Evolutionary conservation across 2,113 vertebrate genomes (phyloP).

Genomic region (Phylloscopus trochiloides): DNA sequence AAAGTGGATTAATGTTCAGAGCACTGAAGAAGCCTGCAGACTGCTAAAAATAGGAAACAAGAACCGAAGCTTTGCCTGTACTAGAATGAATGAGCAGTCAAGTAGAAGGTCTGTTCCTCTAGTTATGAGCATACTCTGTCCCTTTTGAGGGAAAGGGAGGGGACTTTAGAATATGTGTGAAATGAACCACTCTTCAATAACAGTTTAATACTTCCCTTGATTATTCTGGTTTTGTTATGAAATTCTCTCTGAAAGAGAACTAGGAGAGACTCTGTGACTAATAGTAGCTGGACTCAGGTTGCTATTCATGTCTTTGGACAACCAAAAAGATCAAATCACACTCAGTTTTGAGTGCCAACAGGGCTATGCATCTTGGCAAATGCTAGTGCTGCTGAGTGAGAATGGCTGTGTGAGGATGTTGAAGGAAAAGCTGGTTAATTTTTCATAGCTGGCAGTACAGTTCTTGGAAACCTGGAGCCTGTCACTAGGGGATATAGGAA

Average conservation of each 20-base stretch:
- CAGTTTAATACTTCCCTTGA: neutral
- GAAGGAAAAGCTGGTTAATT: neutral
- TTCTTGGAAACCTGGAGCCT: neutral
- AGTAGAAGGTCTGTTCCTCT: constrained; percentile 83
- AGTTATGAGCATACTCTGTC: neutral
- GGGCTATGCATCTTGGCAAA: neutral
- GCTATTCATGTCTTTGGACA: neutral
- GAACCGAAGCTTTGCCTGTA: constrained; percentile 85
- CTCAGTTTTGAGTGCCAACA: neutral
- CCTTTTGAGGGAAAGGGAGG: neutral
- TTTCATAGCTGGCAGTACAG: neutral
- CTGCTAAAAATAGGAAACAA: constrained; percentile 85
- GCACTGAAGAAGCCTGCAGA: constrained; percentile 78
- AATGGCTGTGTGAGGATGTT: neutral
- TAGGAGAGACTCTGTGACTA: neutral
- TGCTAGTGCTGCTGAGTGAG: neutral
- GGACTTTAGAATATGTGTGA: neutral
- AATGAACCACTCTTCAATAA: neutral
- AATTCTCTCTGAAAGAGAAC: neutral
- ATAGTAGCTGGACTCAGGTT: neutral
- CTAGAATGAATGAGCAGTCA: constrained; percentile 88
- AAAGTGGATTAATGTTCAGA: constrained; percentile 84
- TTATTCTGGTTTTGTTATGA: neutral
- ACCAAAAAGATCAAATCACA: neutral
- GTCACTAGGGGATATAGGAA: neutral